Base-by-base conservation (phyloP, 1,140 invertebrate genomes). In the Bemisia tabaci region DNA sequence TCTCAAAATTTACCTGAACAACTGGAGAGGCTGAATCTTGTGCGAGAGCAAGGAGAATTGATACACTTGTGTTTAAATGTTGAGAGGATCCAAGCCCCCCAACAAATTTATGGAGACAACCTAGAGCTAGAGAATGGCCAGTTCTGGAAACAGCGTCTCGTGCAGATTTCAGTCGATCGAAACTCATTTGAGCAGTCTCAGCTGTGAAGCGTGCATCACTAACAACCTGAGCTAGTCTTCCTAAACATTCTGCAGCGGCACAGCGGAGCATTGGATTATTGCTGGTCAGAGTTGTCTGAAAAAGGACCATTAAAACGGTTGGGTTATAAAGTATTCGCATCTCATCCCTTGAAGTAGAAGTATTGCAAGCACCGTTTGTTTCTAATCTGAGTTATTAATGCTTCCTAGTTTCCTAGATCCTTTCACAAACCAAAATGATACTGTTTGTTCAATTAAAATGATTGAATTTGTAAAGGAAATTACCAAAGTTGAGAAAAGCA, bases 31-130 rank as follows among this genome's bases (percentile, higher is more conserved):
- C 87, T 61, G 85, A 86, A 79, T 98, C 95, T 80, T 98, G 95
- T 0, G 94, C 94, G 2, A 98, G 78, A 24, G 95, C 94, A 5
- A 98, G 78, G 23, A 98, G 77, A 73, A 98, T 96, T 61, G 92
- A 94, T 68, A 98, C 91, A 76, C 90, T 93, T 5, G 91, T 94
- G 73, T 92, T 94, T 21, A 96, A 80, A 81, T 97, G 91, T 72
- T 95, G 91, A 67, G 90, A 90, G 25, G 91, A 92, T 12, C 92
- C 92, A 85, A 95, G 90, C 63, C 91, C 90, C 62, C 93, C 92
- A 22, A 90, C 87, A 77, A 95, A 94, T 65, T 90, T 83, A 80
- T 97, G 94, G 12, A 97, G 78, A 76, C 91, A 95, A 23, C 94
- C 94, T 9, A 98, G 81, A 0, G 95, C 93, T 68, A 98, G 83